Conservation (phyloP, 2,888 invertebrate genomes). For the Galeopsomyia nigrocyanea region DNA sequence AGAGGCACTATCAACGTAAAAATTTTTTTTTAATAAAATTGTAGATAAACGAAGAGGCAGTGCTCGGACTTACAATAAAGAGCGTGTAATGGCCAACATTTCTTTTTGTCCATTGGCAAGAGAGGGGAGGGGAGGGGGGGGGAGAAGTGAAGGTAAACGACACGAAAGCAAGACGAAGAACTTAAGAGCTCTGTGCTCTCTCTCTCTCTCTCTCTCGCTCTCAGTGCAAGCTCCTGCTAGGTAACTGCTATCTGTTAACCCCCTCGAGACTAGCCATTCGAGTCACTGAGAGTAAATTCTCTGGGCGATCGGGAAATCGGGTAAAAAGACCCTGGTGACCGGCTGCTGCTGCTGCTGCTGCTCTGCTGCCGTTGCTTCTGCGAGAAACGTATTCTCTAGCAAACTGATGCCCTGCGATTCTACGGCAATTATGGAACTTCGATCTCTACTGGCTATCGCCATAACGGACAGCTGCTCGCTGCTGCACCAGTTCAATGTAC, state of each 20-base stretch:
- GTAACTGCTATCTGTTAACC: constrained; percentile 43
- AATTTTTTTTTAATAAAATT: background rate
- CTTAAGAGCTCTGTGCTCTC: constrained; percentile 7
- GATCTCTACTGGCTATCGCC: constrained; percentile 6
- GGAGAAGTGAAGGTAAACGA: background rate
- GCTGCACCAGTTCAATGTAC: no score
- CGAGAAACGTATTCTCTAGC: background rate
- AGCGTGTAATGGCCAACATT: background rate
- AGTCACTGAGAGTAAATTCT: constrained; percentile 52
- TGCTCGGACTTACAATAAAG: background rate
- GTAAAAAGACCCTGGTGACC: constrained; percentile 47
- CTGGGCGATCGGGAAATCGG: constrained; percentile 36
- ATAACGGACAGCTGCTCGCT: background rate
- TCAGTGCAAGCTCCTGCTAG: background rate
- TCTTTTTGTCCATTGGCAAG: background rate
- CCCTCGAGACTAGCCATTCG: constrained; percentile 52
- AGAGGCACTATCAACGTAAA: background rate
- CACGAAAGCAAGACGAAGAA: constrained; percentile 22
- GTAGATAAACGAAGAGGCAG: background rate
- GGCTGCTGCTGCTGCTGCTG: constrained; percentile 1
- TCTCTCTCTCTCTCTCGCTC: no score
- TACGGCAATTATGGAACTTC: constrained; percentile 9
- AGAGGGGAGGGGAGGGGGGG: no score
- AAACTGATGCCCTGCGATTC: constrained; percentile 6
- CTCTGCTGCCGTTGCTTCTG: background rate